Conservation (phyloP, 2,113 vertebrate species). For the Hyaena hyaena region DNA sequence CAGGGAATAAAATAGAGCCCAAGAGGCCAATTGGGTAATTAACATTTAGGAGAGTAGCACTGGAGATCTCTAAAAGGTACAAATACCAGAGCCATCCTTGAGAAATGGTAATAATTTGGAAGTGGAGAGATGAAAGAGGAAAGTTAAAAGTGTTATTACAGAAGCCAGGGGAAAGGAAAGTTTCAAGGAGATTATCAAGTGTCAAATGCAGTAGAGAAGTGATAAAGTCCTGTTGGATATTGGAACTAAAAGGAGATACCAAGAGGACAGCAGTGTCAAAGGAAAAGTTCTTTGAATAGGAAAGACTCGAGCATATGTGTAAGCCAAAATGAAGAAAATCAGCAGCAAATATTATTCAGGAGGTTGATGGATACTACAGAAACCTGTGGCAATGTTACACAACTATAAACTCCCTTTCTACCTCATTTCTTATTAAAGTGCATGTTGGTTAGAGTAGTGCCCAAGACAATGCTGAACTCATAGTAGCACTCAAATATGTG, state of each 20-base stretch:
- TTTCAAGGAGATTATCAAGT: constrained; percentile 33
- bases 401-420: constrained; percentile 9
- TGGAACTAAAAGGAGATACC: neutral
- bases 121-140: neutral
- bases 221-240: constrained; percentile 22
- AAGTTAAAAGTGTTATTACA: neutral
- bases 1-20: neutral
- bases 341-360: constrained; percentile 15
- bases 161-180: neutral
- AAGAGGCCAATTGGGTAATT: neutral
- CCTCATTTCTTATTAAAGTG: constrained; percentile 57
- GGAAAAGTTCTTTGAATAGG: neutral
- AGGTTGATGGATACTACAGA: neutral
- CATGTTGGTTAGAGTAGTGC: neutral
- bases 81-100: neutral
- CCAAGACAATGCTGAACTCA: constrained; percentile 36
- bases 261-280: neutral
- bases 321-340: constrained; percentile 26
- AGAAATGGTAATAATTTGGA: neutral
- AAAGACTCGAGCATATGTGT: neutral
- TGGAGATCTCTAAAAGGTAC: neutral
- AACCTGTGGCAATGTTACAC: constrained; percentile 12
- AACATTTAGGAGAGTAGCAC: neutral
- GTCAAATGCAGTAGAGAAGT: neutral
- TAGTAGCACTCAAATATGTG: constrained; percentile 18